Evolutionary conservation across 2,113 vertebrate species (phyloP).

Genomic region (Halcyon malimbica): DNA sequence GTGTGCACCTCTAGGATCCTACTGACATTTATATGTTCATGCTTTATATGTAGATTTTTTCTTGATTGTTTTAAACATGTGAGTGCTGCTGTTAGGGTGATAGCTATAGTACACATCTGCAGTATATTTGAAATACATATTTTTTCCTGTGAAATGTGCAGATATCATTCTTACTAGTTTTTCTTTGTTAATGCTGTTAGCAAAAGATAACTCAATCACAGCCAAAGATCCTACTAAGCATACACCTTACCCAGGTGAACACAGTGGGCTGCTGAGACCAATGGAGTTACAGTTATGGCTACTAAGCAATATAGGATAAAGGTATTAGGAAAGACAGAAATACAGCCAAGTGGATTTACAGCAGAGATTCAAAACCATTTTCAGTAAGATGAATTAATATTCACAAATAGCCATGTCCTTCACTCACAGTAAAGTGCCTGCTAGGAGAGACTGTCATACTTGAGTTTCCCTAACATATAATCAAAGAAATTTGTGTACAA

Average conservation of each 20-base stretch:
- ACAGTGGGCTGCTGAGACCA: background rate
- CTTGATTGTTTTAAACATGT: background rate
- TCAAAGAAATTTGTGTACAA: conserved; percentile 49
- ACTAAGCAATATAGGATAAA: background rate
- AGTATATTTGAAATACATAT: background rate
- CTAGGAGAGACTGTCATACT: background rate
- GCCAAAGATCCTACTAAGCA: background rate
- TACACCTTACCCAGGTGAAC: background rate
- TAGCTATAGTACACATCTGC: background rate
- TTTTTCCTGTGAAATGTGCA: conserved; percentile 18
- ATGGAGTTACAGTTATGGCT: background rate
- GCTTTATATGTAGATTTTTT: background rate
- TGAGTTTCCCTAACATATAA: conserved; percentile 10
- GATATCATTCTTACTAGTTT: background rate
- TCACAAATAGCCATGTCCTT: background rate
- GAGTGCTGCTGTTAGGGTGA: background rate
- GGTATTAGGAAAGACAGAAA: background rate
- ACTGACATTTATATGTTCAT: background rate
- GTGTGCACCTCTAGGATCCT: background rate
- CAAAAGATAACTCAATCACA: background rate
- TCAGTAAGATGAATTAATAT: background rate
- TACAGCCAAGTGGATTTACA: background rate
- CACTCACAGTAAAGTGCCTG: background rate
- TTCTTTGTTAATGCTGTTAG: background rate
- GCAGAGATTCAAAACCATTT: background rate